These are phyloP conservation scores for Agonopterix arenella DNA, from an alignment of 2,888 invertebrate species.

Conservation along the genomic window DNA sequence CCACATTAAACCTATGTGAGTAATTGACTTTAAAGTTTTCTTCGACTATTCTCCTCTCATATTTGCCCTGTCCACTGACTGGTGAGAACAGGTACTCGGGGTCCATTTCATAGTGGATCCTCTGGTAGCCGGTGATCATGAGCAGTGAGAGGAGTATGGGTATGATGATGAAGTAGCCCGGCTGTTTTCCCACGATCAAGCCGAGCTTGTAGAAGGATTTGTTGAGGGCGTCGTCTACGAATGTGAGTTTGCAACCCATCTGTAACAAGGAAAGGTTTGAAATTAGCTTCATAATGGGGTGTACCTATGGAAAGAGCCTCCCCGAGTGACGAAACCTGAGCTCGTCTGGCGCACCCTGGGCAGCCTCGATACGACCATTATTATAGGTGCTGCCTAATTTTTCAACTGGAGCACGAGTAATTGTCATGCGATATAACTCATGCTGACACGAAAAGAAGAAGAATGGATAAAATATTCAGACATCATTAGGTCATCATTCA, in stretches of 20 bases:
- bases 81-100: slow-evolving; percentile 96
- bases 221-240: slow-evolving; percentile 88
- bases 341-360: no score
- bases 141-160: slow-evolving; percentile 88
- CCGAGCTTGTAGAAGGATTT: slow-evolving; percentile 89
- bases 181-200: slow-evolving; percentile 85
- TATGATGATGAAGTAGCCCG: slow-evolving; percentile 92
- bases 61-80: slow-evolving; percentile 89
- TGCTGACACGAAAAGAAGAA: no score
- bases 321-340: no score
- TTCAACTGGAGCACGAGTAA: no score
- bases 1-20: slow-evolving; percentile 89
- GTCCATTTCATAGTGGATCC: slow-evolving; percentile 92
- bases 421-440: no score
- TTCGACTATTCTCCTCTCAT: slow-evolving; percentile 88
- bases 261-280: slow-evolving; percentile 39
- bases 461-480: no score
- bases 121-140: slow-evolving; percentile 92
- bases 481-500: no score
- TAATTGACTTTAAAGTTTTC: slow-evolving; percentile 92
- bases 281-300: neutral
- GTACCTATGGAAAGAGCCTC: no score
- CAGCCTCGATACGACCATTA: no score
- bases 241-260: slow-evolving; percentile 86
- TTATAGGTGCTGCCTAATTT: no score